Conservation (phyloP, 2,113 vertebrate species). For the Onychorhynchus coronatus region DNA sequence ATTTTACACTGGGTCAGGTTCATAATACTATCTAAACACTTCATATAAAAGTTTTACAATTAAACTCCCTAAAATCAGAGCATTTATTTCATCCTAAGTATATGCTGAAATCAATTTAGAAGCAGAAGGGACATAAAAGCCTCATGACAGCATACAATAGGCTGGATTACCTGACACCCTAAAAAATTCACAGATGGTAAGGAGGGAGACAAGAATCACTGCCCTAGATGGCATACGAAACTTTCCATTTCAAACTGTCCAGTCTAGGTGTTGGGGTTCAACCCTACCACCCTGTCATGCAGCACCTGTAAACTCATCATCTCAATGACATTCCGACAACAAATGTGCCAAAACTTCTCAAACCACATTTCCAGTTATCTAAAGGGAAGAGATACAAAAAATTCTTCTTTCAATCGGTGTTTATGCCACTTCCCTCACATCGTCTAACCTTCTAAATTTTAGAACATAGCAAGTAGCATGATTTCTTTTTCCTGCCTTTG, state of each 20-base stretch:
- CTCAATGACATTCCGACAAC: not conserved
- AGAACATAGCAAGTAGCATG: not conserved
- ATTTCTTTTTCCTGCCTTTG: not conserved
- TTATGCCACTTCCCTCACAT: not conserved
- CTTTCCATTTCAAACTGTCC: not conserved
- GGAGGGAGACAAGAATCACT: not conserved
- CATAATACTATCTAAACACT: not conserved
- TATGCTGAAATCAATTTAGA: not conserved
- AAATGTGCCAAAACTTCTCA: not conserved
- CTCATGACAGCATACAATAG: accelerated
- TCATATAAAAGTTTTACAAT: not conserved
- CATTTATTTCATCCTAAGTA: not conserved
- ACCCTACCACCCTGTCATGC: not conserved
- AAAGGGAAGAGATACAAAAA: not conserved
- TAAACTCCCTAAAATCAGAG: not conserved
- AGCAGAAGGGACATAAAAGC: not conserved
- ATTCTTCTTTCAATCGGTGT: not conserved
- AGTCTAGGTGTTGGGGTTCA: not conserved
- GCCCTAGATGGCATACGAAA: not conserved
- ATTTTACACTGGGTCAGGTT: not conserved
- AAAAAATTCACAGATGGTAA: not conserved
- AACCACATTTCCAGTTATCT: not conserved
- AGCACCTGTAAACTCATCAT: not conserved
- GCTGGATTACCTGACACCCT: not conserved
- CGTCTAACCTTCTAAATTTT: not conserved